phyloP scores from a whole-genome alignment of 1,140 invertebrate species.

The Antheraea mylitta region DNA sequence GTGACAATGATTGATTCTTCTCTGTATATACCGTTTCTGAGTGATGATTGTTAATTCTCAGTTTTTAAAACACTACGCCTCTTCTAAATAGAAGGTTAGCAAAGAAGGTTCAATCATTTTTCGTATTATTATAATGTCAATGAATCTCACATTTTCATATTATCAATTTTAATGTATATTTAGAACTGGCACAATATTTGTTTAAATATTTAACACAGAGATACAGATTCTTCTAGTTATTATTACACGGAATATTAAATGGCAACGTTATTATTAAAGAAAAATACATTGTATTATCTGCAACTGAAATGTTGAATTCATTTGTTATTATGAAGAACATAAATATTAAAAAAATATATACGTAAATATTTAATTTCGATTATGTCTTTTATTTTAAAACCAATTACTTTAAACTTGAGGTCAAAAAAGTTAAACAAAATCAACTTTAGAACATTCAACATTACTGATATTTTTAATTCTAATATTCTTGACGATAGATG shows the following conservation, averaged over 20 bases:
- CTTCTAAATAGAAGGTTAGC: not conserved
- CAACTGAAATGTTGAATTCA: constrained; percentile 63
- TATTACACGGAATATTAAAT: not conserved
- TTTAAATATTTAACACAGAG: not conserved
- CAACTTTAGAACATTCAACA: no score
- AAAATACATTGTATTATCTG: constrained; percentile 38
- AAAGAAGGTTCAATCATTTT: not conserved
- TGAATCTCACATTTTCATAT: not conserved
- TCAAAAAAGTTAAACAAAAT: no score
- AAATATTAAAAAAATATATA: constrained; percentile 63
- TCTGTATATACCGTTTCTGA: no score
- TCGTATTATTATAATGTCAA: not conserved
- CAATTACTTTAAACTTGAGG: no score
- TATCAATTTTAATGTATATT: not conserved
- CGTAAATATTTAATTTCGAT: constrained; percentile 75
- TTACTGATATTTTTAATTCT: no score
- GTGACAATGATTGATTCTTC: no score
- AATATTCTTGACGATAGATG: no score
- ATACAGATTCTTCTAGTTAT: not conserved
- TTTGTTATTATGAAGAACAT: constrained; percentile 71
- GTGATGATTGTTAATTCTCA: no score
- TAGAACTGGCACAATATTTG: not conserved
- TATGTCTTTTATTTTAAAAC: constrained; percentile 35
- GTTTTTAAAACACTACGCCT: no score
- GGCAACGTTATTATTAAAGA: not conserved